Percentiles rank a stretch among this genome's conserved stretches.
phyloP scores from a whole-genome alignment of 1,140 invertebrate genomes.

The Rhopalosiphum padi region DNA sequence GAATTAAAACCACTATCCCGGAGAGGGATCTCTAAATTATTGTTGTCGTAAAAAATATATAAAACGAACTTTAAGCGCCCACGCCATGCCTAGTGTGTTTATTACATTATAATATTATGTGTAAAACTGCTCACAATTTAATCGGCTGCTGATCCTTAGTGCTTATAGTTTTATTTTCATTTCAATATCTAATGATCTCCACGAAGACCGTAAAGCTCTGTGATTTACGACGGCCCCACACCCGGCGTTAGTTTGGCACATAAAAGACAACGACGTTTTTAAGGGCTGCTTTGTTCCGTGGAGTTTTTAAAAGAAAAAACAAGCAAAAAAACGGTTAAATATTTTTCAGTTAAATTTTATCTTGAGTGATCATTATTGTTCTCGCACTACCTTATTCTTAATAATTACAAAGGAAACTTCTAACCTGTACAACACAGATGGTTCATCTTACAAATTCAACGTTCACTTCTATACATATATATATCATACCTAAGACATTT shows the following conservation, averaged over 20 bases:
- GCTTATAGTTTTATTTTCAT: neutral
- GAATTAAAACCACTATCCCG: conserved; percentile 12
- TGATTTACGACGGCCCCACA: neutral
- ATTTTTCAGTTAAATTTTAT: neutral
- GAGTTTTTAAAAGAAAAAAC: neutral
- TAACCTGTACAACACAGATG: neutral
- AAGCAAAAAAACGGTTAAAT: neutral
- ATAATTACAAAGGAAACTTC: neutral
- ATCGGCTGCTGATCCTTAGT: neutral
- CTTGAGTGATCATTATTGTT: neutral
- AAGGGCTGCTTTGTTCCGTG: neutral
- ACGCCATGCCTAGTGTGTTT: neutral
- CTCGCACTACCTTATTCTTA: neutral
- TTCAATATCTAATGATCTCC: neutral
- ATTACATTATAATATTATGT: neutral
- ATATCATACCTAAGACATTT: too few relatives aligned
- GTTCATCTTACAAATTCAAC: neutral
- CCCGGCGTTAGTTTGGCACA: neutral
- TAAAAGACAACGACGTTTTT: neutral
- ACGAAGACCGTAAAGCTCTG: neutral
- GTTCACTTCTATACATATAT: too few relatives aligned
- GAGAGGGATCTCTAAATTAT: neutral
- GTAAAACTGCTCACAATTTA: conserved; percentile 1
- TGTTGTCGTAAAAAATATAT: conserved; percentile 4
- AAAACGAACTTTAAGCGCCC: neutral